Percentiles rank a stretch among this genome's conserved stretches.
Conservation (phyloP, 1,140 invertebrate genomes). For the Drosophila persimilis region DNA sequence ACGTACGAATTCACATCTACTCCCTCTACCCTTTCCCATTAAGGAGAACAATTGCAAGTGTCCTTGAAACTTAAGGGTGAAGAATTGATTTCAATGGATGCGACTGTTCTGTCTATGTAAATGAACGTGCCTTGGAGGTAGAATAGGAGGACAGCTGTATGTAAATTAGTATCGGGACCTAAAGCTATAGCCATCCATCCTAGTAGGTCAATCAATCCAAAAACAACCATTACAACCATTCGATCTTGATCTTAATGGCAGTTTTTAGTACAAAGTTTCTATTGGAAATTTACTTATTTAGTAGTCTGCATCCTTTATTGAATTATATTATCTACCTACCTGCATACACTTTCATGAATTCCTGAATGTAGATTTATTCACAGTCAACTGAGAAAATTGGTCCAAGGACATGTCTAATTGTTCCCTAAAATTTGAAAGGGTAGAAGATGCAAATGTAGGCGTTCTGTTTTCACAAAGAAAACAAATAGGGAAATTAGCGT, state of each 20-base stretch:
- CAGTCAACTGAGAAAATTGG: slow-evolving; percentile 8
- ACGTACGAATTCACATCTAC: slow-evolving; percentile 3
- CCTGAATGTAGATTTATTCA: background rate
- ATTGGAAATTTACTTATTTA: background rate
- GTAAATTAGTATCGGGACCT: too few species aligned
- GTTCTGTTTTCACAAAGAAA: slow-evolving; percentile 30
- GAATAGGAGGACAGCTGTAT: background rate
- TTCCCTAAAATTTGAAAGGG: slow-evolving; percentile 34
- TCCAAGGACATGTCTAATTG: slow-evolving; percentile 50
- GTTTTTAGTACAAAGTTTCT: too few species aligned
- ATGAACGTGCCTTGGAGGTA: slow-evolving; percentile 6
- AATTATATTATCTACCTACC: too few species aligned
- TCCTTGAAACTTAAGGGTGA: slow-evolving; percentile 44
- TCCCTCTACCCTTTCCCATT: slow-evolving; percentile 48
- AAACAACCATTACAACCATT: too few species aligned
- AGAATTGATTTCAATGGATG: slow-evolving; percentile 18
- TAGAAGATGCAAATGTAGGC: slow-evolving; percentile 35
- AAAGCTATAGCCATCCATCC: too few species aligned
- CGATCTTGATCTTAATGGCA: too few species aligned
- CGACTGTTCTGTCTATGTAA: slow-evolving; percentile 26
- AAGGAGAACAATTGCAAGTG: slow-evolving; percentile 45
- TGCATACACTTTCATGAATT: slow-evolving; percentile 4
- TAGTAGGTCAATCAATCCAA: too few species aligned
- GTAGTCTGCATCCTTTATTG: background rate
- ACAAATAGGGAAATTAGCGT: slow-evolving; percentile 11